Evolutionary conservation across 2,797 vertebrate genomes (phyloP).

Genomic region (Nasua narica): DNA sequence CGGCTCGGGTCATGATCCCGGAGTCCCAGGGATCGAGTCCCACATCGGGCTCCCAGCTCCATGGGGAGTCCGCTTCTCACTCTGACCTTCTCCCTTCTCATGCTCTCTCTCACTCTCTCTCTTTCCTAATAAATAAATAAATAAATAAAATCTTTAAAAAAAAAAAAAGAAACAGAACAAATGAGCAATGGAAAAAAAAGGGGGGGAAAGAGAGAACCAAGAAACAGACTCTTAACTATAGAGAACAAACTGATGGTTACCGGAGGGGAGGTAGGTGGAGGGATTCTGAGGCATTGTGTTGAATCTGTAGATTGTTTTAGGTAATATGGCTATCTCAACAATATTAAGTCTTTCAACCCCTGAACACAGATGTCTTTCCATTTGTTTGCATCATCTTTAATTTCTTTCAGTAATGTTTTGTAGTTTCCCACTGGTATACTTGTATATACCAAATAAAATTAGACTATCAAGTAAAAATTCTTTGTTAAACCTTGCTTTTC

Average conservation of each 20-base stretch:
- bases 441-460: constrained; percentile 20
- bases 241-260: background rate
- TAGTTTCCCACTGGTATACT: background rate
- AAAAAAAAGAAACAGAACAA: background rate
- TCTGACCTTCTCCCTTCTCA: too few species aligned
- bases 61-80: too few species aligned
- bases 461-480: background rate
- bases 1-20: too few species aligned
- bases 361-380: background rate
- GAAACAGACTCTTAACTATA: background rate
- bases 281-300: background rate
- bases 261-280: background rate
- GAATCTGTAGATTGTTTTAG: background rate
- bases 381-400: background rate
- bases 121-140: too few species aligned
- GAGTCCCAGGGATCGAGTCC: too few species aligned
- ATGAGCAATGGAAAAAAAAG: background rate
- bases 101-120: too few species aligned
- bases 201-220: background rate
- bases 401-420: background rate
- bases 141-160: too few species aligned
- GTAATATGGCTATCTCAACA: background rate
- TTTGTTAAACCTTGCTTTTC: constrained; percentile 34
- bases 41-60: too few species aligned
- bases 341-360: background rate